A percentile compares a stretch with the other conserved stretches of the same genome.
These are phyloP conservation scores for Astyanax mexicanus DNA, from an alignment of 2,797 vertebrate genomes.

Conservation along the genomic window DNA sequence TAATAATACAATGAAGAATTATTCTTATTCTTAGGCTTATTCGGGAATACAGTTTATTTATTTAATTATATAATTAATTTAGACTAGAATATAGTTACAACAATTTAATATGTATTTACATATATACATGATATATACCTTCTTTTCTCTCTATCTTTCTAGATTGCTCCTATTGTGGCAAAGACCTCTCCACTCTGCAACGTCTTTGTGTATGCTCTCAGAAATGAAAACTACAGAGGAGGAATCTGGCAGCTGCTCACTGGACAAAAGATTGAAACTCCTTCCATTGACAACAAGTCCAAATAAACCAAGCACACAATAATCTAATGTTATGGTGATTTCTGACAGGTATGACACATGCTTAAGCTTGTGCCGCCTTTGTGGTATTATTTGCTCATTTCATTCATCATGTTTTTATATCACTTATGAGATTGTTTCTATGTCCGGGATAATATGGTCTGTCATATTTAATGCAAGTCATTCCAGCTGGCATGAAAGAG, in stretches of 20 bases:
- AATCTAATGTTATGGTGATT: conserved; percentile 69
- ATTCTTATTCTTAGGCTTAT: too few species aligned
- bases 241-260: conserved; percentile 92
- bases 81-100: too few species aligned
- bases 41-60: too few species aligned
- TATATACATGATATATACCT: neutral
- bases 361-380: conserved; percentile 42
- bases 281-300: conserved; percentile 87
- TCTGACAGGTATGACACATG: conserved; percentile 63
- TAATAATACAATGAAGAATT: too few species aligned
- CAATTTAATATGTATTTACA: neutral
- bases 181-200: conserved; percentile 90
- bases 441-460: neutral
- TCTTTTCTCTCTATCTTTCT: conserved; percentile 51
- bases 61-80: too few species aligned
- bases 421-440: conserved; percentile 44
- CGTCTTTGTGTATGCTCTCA: conserved; percentile 89
- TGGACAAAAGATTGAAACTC: conserved; percentile 84
- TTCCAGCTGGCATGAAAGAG: neutral
- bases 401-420: conserved; percentile 38
- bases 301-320: conserved; percentile 78
- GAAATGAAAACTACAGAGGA: conserved; percentile 89
- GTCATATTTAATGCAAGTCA: neutral
- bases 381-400: conserved; percentile 36
- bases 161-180: conserved; percentile 93